Evolutionary conservation across 1,140 invertebrate species (phyloP).

Genomic region (Hypothenemus hampei): DNA sequence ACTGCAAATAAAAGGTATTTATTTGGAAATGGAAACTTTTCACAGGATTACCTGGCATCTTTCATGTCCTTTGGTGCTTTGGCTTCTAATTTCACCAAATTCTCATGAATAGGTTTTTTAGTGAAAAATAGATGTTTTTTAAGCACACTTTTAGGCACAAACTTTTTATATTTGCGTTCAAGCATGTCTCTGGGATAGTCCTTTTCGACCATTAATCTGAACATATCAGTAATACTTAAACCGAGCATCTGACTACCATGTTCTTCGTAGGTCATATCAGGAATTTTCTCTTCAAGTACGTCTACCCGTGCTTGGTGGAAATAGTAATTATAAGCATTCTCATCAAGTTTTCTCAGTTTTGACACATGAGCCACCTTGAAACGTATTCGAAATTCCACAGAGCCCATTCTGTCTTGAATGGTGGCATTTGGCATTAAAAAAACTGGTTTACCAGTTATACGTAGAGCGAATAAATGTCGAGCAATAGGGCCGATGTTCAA

Average conservation of each 20-base stretch:
- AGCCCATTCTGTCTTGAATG: conserved; percentile 49
- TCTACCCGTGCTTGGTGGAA: conserved; percentile 79
- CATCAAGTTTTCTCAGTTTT: conserved; percentile 62
- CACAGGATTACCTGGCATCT: conserved; percentile 54
- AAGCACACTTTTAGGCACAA: conserved; percentile 71
- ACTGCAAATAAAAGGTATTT: conserved; percentile 41
- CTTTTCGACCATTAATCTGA: conserved; percentile 70
- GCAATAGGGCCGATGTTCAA: conserved; percentile 69
- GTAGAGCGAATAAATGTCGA: conserved; percentile 69
- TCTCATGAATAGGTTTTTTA: conserved; percentile 65
- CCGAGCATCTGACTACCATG: conserved; percentile 71
- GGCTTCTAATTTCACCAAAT: conserved; percentile 58
- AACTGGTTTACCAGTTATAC: conserved; percentile 54
- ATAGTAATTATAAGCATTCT: conserved; percentile 74
- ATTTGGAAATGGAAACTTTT: conserved; percentile 36
- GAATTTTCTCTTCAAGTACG: conserved; percentile 71
- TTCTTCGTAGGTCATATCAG: conserved; percentile 69
- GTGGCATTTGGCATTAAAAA: conserved; percentile 61
- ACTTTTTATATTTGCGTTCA: conserved; percentile 72
- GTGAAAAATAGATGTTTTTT: conserved; percentile 69
- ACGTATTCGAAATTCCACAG: conserved; percentile 70
- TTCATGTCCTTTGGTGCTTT: neutral
- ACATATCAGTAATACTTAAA: conserved; percentile 81
- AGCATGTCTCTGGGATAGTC: conserved; percentile 58
- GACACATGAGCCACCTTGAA: conserved; percentile 65